Evolutionary conservation across 2,888 invertebrate species (phyloP), one percentile per base, ranked within the genome.

Genomic region (Parnassius smintheus): DNA sequence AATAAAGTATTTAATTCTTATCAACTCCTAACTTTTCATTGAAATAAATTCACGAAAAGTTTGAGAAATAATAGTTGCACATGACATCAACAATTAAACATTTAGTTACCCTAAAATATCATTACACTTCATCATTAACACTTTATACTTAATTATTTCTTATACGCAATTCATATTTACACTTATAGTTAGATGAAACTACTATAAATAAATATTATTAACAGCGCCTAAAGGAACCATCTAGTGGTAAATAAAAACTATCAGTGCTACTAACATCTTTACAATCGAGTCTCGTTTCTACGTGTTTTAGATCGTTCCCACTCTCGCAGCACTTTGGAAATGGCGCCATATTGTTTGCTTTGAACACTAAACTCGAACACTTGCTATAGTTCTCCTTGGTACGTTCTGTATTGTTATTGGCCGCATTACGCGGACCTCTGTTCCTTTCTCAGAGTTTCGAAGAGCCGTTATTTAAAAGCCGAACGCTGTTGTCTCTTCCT

Each of bases 371-470:
- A 35, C 35, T 7, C 35, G 35, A 35, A 3, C 81, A 75, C 64
- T 85, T 86, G 77, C 84, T 87, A 71, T 85, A 87, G 76, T 88
- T 86, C 71, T 81, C 80, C 66, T 87, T 80, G 67, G 82, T 81
- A 61, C 82, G 75, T 62, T 80, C 82, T 57, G 75, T 76, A 71
- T 87, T 85, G 75, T 86, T 86, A 75, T 85, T 82, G 72, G 83
- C 82, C 62, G 72, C 71, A 74, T 75, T 68, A 65, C 69, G 72
- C 71, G 75, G 79, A 79, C 83, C 83, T 71, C 68, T 71, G 59
- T 68, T 69, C 84, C 84, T 77, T 70, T 77, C 87, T 91, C 91
- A 91, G 82, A 90, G 89, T 65, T 91, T 91, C 55, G 90, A 90
- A 0, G 88, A 80, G 2, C 91, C 91, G 70, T 91, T 90, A 79